Percentiles rank a stretch among this genome's conserved stretches.
phyloP scores from a whole-genome alignment of 2,797 vertebrate species.

The Acanthornis magna region DNA sequence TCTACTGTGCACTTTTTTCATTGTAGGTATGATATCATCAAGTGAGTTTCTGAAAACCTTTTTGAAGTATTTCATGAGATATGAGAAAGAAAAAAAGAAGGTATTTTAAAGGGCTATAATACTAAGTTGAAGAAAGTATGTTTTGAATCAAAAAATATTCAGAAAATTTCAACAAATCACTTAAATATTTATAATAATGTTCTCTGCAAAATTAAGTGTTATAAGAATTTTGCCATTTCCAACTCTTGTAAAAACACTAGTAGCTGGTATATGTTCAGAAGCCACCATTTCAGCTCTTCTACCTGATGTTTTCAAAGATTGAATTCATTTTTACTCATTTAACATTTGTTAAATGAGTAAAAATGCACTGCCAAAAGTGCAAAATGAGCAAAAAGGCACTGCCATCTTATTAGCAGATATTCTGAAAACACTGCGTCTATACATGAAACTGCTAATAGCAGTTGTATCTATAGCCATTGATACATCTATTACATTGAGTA shows the following conservation, averaged over 20 bases:
- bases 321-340: background rate
- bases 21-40: background rate
- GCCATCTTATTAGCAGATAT: fast-evolving
- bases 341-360: background rate
- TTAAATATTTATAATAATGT: background rate
- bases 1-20: background rate
- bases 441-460: background rate
- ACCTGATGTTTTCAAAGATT: background rate
- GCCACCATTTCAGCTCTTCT: background rate
- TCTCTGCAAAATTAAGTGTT: background rate
- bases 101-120: background rate
- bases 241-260: background rate
- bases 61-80: background rate
- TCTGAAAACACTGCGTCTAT: background rate
- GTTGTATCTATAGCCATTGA: background rate
- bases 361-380: too few relatives aligned
- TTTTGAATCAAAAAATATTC: background rate
- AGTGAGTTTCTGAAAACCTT: background rate
- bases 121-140: background rate
- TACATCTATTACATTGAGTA: background rate
- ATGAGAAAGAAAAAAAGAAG: background rate
- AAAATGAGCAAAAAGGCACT: background rate
- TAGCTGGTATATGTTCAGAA: background rate
- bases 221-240: background rate
- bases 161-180: background rate